Evolutionary conservation across 2,113 vertebrate genomes (phyloP).

Genomic region (Catharus minimus): DNA sequence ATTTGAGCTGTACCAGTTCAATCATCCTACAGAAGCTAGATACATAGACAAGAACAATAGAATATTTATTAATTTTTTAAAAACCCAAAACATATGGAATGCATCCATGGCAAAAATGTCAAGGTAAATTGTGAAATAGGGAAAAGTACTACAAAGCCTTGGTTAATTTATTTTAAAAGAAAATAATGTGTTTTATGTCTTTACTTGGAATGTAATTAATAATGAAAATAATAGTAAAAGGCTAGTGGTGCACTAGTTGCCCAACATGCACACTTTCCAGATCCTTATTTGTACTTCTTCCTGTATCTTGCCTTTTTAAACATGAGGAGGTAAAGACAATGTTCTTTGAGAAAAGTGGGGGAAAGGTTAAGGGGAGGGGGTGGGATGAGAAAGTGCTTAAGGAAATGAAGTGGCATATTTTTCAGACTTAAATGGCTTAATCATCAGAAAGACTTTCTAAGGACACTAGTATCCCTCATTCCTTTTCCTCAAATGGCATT

Average conservation of each 20-base stretch:
- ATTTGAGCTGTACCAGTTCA: not conserved
- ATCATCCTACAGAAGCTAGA: not conserved
- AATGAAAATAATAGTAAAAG: not conserved
- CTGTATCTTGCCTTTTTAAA: not conserved
- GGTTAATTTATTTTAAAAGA: not conserved
- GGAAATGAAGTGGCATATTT: not conserved
- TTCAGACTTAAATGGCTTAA: not conserved
- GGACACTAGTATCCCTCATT: not conserved
- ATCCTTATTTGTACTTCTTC: not conserved
- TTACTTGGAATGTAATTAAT: not conserved
- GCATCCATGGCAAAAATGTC: not conserved
- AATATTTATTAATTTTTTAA: not conserved
- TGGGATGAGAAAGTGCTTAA: not conserved
- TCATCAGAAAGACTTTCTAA: not conserved
- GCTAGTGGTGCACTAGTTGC: not conserved
- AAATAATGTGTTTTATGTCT: not conserved
- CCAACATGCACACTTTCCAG: accelerated
- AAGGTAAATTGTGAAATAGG: not conserved
- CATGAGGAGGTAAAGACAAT: not conserved
- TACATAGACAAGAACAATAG: not conserved
- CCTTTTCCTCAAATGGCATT: not conserved
- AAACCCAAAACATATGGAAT: not conserved
- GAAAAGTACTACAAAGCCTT: not conserved
- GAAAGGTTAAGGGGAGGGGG: accelerated
- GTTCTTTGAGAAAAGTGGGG: not conserved